phyloP scores from a whole-genome alignment of 1,140 invertebrate species.

The Philopotamus ludificatus region DNA sequence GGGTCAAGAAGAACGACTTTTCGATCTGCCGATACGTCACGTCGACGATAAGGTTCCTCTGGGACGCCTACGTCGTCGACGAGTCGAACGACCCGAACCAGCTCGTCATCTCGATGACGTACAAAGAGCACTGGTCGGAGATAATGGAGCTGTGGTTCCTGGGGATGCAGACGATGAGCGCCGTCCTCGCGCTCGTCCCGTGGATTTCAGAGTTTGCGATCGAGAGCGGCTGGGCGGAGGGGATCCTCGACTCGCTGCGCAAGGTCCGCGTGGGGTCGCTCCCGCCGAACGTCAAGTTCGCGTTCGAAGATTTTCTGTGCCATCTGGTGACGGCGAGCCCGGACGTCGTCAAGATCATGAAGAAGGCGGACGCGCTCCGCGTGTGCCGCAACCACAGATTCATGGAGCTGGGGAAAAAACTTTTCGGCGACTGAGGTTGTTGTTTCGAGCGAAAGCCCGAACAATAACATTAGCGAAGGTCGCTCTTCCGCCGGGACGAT shows the following conservation, averaged over 20 bases:
- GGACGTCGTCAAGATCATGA: conserved; percentile 71
- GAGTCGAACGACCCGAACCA: conserved; percentile 79
- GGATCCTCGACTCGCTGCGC: conserved; percentile 75
- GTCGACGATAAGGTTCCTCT: conserved; percentile 83
- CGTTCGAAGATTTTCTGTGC: conserved; percentile 86
- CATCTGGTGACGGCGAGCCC: conserved; percentile 80
- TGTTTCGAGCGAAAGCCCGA: too few relatives aligned
- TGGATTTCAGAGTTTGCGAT: conserved; percentile 90
- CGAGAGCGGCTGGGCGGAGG: conserved; percentile 89
- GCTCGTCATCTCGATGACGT: conserved; percentile 79
- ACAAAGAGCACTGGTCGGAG: conserved; percentile 85
- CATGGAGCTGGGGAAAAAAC: conserved; percentile 83
- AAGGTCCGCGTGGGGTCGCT: conserved; percentile 80
- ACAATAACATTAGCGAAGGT: too few relatives aligned
- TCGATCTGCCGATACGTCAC: conserved; percentile 85
- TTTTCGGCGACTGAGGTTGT: conserved; percentile 85
- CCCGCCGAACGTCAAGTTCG: conserved; percentile 79
- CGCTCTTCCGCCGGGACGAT: too few relatives aligned
- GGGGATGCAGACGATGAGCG: conserved; percentile 87
- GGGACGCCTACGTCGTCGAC: conserved; percentile 88
- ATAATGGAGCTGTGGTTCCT: conserved; percentile 90
- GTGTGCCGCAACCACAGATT: conserved; percentile 83
- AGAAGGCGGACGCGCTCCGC: conserved; percentile 77
- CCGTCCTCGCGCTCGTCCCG: conserved; percentile 74
- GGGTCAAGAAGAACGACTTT: conserved; percentile 82